Evolutionary conservation across 2,888 invertebrate species (phyloP), one percentile per base, ranked within the genome.

Genomic region (Eulithis testata): DNA sequence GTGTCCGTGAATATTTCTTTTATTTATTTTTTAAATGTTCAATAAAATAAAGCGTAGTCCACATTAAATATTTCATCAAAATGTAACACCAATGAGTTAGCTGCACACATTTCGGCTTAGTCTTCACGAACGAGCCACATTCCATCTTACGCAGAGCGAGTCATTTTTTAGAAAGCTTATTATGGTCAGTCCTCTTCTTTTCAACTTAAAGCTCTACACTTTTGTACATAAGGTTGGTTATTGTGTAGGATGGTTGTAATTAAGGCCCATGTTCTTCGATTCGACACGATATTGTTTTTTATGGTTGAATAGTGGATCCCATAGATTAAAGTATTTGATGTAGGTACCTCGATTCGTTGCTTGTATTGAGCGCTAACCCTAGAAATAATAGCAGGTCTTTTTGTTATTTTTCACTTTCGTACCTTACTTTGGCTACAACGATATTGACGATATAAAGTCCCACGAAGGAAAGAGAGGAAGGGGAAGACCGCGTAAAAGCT

Each of bases 101-200:
- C 65, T 60, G 63, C 60, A 65, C 73, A 78, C 75, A 81, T 79
- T 80, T 74, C 69, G 75, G 75, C 72, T 80, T 81, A 81, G 78
- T 74, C 87, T 84, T 60, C 85, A 81, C 82, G 82, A 82, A 77
- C 83, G 83, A 77, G 80, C 89, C 85, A 84, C 91, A 91, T 91
- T 91, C 91, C 89, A 80, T 74, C 80, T 89, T 80, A 82, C 87
- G 82, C 86, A 79, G 82, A 77, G 78, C 81, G 82, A 82, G 85
- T 85, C 77, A 86, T 88, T 89, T 91, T 91, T 90, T 90, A 90
- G 89, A 89, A 88, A 90, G 87, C 90, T 89, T 88, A 86, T 88
- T 86, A 88, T 81, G 69, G 68, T 69, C 70, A 55, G 61, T 53
- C 11, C 9, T 3, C 4, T 3, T 31, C 11, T 63, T 64, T 45